Evolutionary conservation across 2,888 invertebrate genomes (phyloP).

Genomic region (Callyntrura guangdongensis): DNA sequence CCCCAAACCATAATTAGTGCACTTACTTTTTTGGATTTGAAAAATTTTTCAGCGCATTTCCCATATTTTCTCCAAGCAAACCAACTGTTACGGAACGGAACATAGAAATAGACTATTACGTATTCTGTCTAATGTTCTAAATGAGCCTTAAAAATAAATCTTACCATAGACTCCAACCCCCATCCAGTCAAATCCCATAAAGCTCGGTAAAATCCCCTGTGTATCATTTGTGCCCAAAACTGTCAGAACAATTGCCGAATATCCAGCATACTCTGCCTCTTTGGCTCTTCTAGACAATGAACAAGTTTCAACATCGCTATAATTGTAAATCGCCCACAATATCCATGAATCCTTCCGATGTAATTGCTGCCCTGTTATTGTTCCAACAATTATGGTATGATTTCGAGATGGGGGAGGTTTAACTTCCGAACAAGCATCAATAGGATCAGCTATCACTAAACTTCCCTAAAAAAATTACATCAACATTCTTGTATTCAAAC

Average conservation of each 20-base stretch:
- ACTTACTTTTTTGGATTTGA: constrained; percentile 74
- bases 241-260: constrained; percentile 76
- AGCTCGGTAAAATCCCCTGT: constrained; percentile 72
- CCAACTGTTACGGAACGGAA: too few species aligned
- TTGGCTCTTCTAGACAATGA: constrained; percentile 75
- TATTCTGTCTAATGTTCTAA: too few species aligned
- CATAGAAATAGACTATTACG: too few species aligned
- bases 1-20: too few species aligned
- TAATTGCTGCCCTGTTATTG: constrained; percentile 33
- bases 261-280: constrained; percentile 78
- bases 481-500: not conserved
- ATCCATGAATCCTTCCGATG: constrained; percentile 73
- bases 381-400: constrained; percentile 56
- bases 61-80: constrained; percentile 78
- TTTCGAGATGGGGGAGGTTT: constrained; percentile 70
- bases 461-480: constrained; percentile 67
- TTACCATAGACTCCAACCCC: constrained; percentile 80
- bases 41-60: constrained; percentile 76
- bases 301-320: constrained; percentile 53
- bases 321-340: constrained; percentile 72
- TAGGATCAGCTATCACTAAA: constrained; percentile 72
- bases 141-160: too few species aligned
- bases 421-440: constrained; percentile 76
- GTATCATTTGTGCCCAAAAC: constrained; percentile 78
- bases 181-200: constrained; percentile 82